Percentiles rank a stretch among this genome's conserved stretches.
These are phyloP conservation scores for Parasteatoda tepidariorum DNA, from an alignment of 1,140 invertebrate species.

Conservation along the genomic window DNA sequence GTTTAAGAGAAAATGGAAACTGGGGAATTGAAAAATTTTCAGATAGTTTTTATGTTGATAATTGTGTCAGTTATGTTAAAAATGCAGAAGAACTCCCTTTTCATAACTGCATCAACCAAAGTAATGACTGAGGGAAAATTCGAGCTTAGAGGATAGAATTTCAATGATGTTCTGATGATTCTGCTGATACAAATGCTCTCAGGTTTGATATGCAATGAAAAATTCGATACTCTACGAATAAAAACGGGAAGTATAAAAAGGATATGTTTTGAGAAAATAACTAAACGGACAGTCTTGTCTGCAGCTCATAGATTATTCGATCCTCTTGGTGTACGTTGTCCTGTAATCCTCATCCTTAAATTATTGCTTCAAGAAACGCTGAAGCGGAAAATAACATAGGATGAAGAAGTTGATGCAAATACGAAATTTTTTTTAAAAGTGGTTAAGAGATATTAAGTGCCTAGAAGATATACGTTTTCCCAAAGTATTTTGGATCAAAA, in stretches of 20 bases:
- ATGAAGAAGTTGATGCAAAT: neutral
- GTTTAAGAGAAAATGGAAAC: neutral
- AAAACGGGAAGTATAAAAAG: neutral
- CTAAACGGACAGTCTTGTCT: constrained; percentile 5
- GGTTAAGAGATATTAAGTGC: neutral
- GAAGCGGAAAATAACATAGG: neutral
- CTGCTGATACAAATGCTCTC: constrained; percentile 4
- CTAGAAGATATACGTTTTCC: constrained; percentile 16
- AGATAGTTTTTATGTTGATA: constrained; percentile 24
- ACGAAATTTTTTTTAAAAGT: constrained; percentile 15
- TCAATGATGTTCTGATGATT: neutral
- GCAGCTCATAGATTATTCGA: constrained; percentile 30
- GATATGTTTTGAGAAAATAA: neutral
- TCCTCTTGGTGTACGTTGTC: constrained; percentile 21
- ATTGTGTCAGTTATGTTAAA: constrained; percentile 16
- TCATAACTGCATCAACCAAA: neutral
- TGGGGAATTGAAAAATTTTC: constrained; percentile 1
- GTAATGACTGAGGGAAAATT: constrained; percentile 26
- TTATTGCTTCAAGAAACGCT: constrained; percentile 16
- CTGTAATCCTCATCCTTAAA: constrained; percentile 6
- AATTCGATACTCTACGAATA: constrained; percentile 17
- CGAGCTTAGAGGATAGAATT: constrained; percentile 9
- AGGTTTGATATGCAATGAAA: neutral
- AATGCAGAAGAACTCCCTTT: constrained; percentile 14
- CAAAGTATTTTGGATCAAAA: neutral